Percentiles rank a stretch among this genome's conserved stretches.
phyloP scores from a whole-genome alignment of 2,113 vertebrate genomes.

The Ginglymostoma cirratum region DNA sequence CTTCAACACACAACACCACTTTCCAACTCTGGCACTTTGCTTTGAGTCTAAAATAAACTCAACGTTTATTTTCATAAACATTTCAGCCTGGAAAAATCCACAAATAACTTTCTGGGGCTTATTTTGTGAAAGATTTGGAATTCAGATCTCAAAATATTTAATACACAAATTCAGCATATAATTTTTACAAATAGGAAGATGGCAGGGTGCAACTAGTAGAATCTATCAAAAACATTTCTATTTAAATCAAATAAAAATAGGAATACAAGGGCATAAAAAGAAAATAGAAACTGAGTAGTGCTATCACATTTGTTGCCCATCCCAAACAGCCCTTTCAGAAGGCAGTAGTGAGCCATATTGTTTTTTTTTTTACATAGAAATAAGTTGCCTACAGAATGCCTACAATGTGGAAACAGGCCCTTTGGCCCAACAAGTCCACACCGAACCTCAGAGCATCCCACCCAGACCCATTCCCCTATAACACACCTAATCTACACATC shows the following conservation, averaged over 20 bases:
- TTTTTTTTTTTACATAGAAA: too few species aligned
- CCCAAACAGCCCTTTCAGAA: too few species aligned
- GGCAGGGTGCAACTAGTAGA: not conserved
- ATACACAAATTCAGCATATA: not conserved
- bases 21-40: not conserved
- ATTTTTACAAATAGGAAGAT: not conserved
- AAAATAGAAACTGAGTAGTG: not conserved
- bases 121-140: conserved; percentile 2
- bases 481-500: too few species aligned
- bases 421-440: too few species aligned
- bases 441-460: too few species aligned
- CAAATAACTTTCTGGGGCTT: not conserved
- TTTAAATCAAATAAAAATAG: not conserved
- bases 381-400: too few species aligned
- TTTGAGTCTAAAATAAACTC: not conserved
- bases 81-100: not conserved
- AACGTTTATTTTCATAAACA: not conserved
- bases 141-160: conserved; percentile 13
- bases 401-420: too few species aligned
- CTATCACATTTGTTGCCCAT: not conserved
- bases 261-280: not conserved
- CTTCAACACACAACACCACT: not conserved
- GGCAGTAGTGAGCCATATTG: too few species aligned
- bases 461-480: too few species aligned
- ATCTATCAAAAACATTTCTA: not conserved